These are phyloP conservation scores for Zaprionus lachaisei DNA, from an alignment of 1,140 invertebrate species.

Conservation along the genomic window DNA sequence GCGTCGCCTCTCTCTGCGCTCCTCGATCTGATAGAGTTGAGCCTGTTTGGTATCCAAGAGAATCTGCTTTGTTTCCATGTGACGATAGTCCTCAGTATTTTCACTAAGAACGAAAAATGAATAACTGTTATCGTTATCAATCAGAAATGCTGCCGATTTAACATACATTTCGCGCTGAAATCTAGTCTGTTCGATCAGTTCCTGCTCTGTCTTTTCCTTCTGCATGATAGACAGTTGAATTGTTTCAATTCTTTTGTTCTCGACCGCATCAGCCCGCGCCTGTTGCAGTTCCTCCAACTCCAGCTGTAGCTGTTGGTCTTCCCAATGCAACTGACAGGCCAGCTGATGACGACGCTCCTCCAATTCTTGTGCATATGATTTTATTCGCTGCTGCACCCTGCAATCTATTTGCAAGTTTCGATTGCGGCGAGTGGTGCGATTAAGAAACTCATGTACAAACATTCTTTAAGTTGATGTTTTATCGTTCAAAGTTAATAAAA, in stretches of 20 bases:
- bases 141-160: neutral
- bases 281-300: constrained; percentile 44
- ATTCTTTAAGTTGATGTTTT: constrained; percentile 31
- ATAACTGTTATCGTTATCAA: fast-evolving
- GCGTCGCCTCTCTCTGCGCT: constrained; percentile 40
- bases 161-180: constrained; percentile 69
- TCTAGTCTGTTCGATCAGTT: constrained; percentile 57
- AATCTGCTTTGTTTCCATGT: constrained; percentile 58
- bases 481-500: neutral
- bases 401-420: constrained; percentile 57
- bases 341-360: constrained; percentile 51
- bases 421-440: constrained; percentile 59
- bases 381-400: constrained; percentile 49
- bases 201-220: constrained; percentile 41
- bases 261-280: constrained; percentile 28
- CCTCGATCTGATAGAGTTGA: constrained; percentile 71
- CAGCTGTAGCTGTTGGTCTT: constrained; percentile 41
- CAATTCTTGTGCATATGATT: constrained; percentile 46
- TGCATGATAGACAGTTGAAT: constrained; percentile 56
- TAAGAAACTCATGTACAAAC: constrained; percentile 56
- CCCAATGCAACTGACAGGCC: constrained; percentile 36
- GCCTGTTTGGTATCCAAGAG: constrained; percentile 61
- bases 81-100: constrained; percentile 63
- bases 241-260: constrained; percentile 59
- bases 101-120: constrained; percentile 44